Percentiles rank a stretch among this genome's conserved stretches.
These are phyloP conservation scores for Procapra przewalskii DNA, from an alignment of 2,113 vertebrate species.

Conservation along the genomic window DNA sequence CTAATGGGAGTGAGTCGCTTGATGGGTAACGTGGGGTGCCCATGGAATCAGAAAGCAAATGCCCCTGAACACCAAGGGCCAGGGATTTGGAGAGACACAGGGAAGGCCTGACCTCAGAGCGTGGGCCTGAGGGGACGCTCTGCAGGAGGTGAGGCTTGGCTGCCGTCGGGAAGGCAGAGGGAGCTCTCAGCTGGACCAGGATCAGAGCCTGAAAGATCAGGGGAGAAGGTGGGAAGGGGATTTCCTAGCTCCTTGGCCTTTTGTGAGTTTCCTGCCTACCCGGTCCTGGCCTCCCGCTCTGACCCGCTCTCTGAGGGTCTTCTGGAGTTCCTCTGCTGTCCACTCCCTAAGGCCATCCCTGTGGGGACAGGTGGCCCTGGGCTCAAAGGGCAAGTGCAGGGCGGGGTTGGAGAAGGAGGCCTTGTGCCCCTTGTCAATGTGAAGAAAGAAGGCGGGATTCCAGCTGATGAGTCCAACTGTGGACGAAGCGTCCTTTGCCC, in stretches of 20 bases:
- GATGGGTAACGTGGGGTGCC: fast-evolving
- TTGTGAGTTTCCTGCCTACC: neutral
- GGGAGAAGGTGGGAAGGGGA: neutral
- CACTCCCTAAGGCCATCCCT: neutral
- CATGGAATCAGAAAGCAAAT: neutral
- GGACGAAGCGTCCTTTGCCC: neutral
- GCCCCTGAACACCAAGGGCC: neutral
- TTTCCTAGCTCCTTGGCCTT: neutral
- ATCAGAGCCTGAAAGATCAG: no score
- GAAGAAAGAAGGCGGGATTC: neutral
- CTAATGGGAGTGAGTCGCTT: neutral
- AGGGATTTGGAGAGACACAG: neutral
- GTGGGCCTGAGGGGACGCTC: neutral
- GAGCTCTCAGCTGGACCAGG: neutral
- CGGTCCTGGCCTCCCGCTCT: neutral
- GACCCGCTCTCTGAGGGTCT: neutral
- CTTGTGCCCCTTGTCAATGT: neutral
- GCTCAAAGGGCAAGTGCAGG: neutral
- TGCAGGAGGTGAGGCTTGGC: neutral
- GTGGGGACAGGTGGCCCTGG: neutral
- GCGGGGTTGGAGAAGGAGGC: neutral
- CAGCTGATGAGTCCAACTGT: fast-evolving
- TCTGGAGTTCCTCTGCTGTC: neutral
- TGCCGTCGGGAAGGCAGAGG: neutral
- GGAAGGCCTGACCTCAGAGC: neutral